Conservation (phyloP, 2,797 vertebrate species). For the Myotis pilosus region DNA sequence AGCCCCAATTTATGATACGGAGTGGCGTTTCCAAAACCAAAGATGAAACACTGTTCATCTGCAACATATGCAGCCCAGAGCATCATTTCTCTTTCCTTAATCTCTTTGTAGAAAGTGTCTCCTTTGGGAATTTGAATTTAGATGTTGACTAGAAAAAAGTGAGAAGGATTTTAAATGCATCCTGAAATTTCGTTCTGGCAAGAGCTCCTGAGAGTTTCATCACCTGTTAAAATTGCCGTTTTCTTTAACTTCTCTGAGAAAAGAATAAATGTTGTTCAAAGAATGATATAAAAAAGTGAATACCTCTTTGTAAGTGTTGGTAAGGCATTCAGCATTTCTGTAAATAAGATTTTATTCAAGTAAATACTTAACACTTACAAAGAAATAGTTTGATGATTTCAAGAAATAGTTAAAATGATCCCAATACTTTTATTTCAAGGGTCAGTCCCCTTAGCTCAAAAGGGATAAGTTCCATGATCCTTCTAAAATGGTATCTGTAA, state of each 20-base stretch:
- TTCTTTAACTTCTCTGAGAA: neutral
- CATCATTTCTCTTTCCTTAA: neutral
- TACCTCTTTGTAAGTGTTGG: neutral
- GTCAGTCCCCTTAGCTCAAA: neutral
- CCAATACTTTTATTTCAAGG: neutral
- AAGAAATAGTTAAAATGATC: neutral
- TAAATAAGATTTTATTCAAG: constrained; percentile 17
- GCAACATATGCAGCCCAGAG: neutral
- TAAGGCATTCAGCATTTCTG: neutral
- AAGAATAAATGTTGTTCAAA: constrained; percentile 18
- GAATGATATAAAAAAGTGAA: neutral
- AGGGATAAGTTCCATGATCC: neutral
- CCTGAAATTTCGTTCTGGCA: constrained; percentile 2
- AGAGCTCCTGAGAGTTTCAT: neutral
- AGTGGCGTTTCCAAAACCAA: neutral
- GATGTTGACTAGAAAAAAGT: neutral
- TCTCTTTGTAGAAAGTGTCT: neutral
- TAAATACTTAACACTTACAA: neutral
- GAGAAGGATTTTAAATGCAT: neutral
- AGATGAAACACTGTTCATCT: neutral
- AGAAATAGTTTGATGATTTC: constrained; percentile 23
- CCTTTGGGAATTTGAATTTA: constrained; percentile 32
- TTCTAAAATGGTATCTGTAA: neutral
- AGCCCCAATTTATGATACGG: neutral
- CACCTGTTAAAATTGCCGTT: neutral